A percentile compares a stretch with the other conserved stretches of the same genome.
phyloP scores from a whole-genome alignment of 2,797 vertebrate genomes.

The Eulemur coronatus region DNA sequence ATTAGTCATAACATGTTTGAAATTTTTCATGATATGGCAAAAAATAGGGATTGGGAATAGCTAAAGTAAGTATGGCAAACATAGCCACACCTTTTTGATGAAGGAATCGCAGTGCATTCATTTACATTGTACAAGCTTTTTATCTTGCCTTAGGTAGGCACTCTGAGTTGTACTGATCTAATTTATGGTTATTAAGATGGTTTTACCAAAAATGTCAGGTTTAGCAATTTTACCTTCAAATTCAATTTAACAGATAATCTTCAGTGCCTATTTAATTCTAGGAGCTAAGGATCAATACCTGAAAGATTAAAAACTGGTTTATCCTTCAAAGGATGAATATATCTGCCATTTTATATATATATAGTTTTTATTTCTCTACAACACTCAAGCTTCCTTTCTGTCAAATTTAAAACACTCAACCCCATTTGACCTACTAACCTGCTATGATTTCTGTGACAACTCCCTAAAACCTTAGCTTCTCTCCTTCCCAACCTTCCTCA shows the following conservation, averaged over 20 bases:
- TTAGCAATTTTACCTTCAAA: conserved; percentile 8
- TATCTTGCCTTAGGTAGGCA: background rate
- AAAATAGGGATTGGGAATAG: too few species aligned
- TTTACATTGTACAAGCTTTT: background rate
- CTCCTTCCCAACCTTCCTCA: background rate
- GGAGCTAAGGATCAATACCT: background rate
- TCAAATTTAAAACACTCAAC: background rate
- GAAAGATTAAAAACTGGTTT: background rate
- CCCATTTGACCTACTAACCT: background rate
- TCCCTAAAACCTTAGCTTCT: background rate
- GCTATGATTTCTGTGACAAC: background rate
- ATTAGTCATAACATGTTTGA: too few species aligned
- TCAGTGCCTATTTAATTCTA: background rate
- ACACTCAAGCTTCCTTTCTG: background rate
- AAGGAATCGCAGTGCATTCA: background rate
- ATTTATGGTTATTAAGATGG: background rate
- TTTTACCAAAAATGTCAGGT: background rate
- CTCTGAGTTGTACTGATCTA: background rate
- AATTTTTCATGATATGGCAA: too few species aligned
- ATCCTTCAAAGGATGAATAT: background rate
- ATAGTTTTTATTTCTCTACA: background rate
- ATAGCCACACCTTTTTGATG: background rate
- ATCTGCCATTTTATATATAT: background rate
- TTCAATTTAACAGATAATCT: conserved; percentile 3
- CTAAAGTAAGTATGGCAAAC: too few species aligned